Conservation (phyloP, 2,888 invertebrate genomes). For the Corythucha ciliata region DNA sequence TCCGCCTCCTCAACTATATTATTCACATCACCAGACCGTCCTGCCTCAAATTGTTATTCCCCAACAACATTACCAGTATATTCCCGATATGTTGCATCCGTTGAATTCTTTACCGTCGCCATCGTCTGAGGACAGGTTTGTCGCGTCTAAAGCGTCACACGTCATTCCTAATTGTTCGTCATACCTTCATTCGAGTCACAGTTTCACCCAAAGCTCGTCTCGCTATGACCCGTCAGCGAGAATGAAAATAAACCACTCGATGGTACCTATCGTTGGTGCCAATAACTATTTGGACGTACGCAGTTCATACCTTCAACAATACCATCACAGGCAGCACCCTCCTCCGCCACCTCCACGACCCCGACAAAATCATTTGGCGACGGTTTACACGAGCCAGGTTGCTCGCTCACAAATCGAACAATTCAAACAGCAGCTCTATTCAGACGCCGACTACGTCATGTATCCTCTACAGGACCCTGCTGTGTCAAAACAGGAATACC, state of each 20-base stretch:
- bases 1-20: slow-evolving; percentile 26
- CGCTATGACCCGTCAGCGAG: slow-evolving; percentile 35
- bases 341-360: slow-evolving; percentile 54
- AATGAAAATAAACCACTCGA: slow-evolving; percentile 39
- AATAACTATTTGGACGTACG: slow-evolving; percentile 56
- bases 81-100: slow-evolving; percentile 24
- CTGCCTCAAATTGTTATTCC: slow-evolving; percentile 24
- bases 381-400: slow-evolving; percentile 59
- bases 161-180: slow-evolving; percentile 37
- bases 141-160: slow-evolving; percentile 52
- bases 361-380: slow-evolving; percentile 61
- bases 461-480: slow-evolving; percentile 84
- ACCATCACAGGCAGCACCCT: slow-evolving; percentile 44
- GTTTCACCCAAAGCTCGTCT: slow-evolving; percentile 44
- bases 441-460: slow-evolving; percentile 85
- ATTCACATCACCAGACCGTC: too few relatives aligned
- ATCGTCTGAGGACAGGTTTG: slow-evolving; percentile 57
- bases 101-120: slow-evolving; percentile 32
- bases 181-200: slow-evolving; percentile 46
- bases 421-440: slow-evolving; percentile 80
- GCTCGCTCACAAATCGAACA: slow-evolving; percentile 71
- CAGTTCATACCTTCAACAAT: slow-evolving; percentile 42
- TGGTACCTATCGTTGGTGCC: slow-evolving; percentile 49
- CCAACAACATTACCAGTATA: slow-evolving; percentile 28
- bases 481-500: slow-evolving; percentile 80